These are phyloP conservation scores for Drosophila prosaltans DNA, from an alignment of 1,140 invertebrate species.

Conservation along the genomic window DNA sequence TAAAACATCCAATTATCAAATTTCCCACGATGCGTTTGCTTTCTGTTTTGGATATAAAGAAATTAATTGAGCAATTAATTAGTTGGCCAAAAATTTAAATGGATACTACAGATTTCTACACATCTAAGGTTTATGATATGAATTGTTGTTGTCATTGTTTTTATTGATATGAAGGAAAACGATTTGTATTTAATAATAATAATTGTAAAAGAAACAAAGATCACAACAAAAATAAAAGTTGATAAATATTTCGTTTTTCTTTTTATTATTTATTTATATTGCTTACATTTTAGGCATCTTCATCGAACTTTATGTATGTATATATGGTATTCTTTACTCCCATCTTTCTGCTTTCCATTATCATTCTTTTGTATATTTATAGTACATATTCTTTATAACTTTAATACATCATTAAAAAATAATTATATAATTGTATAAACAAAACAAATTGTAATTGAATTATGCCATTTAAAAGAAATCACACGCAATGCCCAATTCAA, in stretches of 20 bases:
- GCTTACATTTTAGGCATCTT: slow-evolving; percentile 70
- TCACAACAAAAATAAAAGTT: slow-evolving; percentile 38
- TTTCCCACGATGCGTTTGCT: slow-evolving; percentile 75
- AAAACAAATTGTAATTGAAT: slow-evolving; percentile 76
- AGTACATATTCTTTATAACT: slow-evolving; percentile 74
- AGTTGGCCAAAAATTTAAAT: slow-evolving; percentile 17
- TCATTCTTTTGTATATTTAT: slow-evolving; percentile 56
- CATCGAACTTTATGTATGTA: slow-evolving; percentile 59
- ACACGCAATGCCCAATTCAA: slow-evolving; percentile 58
- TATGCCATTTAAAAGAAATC: slow-evolving; percentile 65
- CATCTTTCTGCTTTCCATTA: slow-evolving; percentile 10
- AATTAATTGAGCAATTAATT: slow-evolving; percentile 51
- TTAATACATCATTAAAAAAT: slow-evolving; percentile 78
- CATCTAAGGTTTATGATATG: slow-evolving; percentile 35
- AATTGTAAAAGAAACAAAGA: slow-evolving; percentile 24
- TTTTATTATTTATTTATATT: slow-evolving; percentile 56
- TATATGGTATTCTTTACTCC: slow-evolving; percentile 5
- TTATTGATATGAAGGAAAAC: slow-evolving; percentile 18
- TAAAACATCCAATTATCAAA: slow-evolving; percentile 82
- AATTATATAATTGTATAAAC: slow-evolving; percentile 74
- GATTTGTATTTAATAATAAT: slow-evolving; percentile 26
- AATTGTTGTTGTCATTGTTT: slow-evolving; percentile 24
- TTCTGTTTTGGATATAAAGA: slow-evolving; percentile 57
- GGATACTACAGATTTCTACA: slow-evolving; percentile 2
- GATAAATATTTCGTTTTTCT: slow-evolving; percentile 70